A percentile compares a stretch with the other conserved stretches of the same genome.
phyloP scores from a whole-genome alignment of 2,113 vertebrate genomes.

The Laticauda laticaudata region DNA sequence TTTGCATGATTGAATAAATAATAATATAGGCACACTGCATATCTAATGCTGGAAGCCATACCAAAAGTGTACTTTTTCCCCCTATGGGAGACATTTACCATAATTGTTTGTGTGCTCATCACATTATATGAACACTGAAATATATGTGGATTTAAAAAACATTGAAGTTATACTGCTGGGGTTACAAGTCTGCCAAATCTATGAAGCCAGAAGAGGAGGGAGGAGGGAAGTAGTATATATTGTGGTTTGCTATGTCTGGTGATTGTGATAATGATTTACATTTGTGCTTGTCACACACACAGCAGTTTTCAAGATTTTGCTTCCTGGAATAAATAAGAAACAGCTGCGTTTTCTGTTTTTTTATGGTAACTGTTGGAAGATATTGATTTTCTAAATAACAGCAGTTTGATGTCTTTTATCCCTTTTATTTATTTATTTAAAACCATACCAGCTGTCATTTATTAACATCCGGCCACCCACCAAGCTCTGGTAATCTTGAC shows the following conservation, averaged over 20 bases:
- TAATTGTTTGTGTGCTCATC: not conserved
- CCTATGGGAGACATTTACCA: not conserved
- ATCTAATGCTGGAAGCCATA: not conserved
- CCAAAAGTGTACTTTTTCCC: not conserved
- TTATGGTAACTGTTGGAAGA: not conserved
- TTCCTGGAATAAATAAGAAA: not conserved
- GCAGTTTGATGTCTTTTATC: constrained; percentile 15
- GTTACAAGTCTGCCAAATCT: not conserved
- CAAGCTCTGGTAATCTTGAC: not conserved
- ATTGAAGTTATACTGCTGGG: not conserved
- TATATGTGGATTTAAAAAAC: not conserved
- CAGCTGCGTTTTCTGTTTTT: not conserved
- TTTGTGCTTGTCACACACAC: not conserved
- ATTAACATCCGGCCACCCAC: not conserved
- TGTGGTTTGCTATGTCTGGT: constrained; percentile 6
- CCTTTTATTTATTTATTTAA: not conserved
- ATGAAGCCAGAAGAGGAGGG: not conserved
- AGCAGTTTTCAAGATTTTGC: not conserved
- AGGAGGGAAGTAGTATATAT: not conserved
- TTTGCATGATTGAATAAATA: not conserved
- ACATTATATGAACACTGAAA: not conserved
- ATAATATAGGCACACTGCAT: not conserved
- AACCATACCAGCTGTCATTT: not conserved
- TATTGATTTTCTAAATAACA: not conserved
- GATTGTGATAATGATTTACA: not conserved